Conservation (phyloP, 2,888 invertebrate species). For the Torymus texanus region DNA sequence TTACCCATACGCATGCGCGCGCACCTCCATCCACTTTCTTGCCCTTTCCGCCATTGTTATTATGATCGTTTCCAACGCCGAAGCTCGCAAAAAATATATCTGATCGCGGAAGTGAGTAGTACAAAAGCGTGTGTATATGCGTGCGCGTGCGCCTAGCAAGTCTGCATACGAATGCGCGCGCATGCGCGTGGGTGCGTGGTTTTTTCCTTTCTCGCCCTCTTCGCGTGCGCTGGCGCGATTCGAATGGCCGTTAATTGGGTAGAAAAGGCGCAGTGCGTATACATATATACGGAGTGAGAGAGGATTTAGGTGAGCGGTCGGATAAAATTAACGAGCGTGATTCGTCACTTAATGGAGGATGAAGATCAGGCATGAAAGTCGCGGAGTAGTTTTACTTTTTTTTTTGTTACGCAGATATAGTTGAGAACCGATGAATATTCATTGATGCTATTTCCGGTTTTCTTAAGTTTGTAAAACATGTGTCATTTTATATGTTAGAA, state of each 20-base stretch:
- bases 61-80: slow-evolving; percentile 13
- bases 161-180: slow-evolving; percentile 20
- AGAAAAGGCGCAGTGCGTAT: neutral
- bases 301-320: too few relatives aligned
- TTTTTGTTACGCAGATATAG: too few relatives aligned
- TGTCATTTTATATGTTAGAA: too few relatives aligned
- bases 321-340: slow-evolving; percentile 48
- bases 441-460: too few relatives aligned
- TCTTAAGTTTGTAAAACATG: too few relatives aligned
- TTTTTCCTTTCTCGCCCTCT: neutral
- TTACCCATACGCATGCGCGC: neutral
- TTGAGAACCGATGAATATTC: too few relatives aligned
- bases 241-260: slow-evolving; percentile 38
- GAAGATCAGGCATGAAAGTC: neutral
- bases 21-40: neutral
- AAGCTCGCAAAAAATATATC: slow-evolving; percentile 28
- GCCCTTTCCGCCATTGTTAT: slow-evolving; percentile 2
- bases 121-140: neutral
- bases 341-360: slow-evolving; percentile 38
- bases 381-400: too few relatives aligned
- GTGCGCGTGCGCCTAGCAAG: neutral
- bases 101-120: slow-evolving; percentile 31
- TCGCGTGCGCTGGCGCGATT: neutral
- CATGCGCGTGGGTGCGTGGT: neutral
- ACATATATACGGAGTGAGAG: too few relatives aligned